Evolutionary conservation across 64 coral and sea anemone genomes (phyloP), one percentile per base, ranked within the genome.

Genomic region (Actinia tenebrosa): DNA sequence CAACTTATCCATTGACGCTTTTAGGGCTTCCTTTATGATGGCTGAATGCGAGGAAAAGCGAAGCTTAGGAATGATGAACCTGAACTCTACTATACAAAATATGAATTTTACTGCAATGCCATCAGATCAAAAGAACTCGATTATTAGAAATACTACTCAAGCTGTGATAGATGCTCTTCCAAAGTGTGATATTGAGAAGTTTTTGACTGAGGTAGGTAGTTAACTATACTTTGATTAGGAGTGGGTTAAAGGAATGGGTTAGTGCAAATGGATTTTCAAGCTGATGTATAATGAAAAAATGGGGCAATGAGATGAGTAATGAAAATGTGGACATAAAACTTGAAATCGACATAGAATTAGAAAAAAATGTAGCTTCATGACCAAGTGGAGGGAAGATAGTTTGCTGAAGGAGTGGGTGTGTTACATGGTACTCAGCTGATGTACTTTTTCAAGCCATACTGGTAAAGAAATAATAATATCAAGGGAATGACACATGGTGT

Each of bases 1-100:
- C 20, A 66, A 66, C 30, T 66, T 20, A 7, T 23, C 22, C 63
- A 4, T 66, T 37, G 30, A 37, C 30, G 30, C 30, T 66, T 66
- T 22, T 68, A 90, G 89, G 60, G 89, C 89, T 44, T 86, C 89
- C 46, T 90, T 84, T 69, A 86, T 85, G 89, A 79, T 90, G 89
- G 43, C 83, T 15, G 60, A 72, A 44, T 90, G 89, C 84, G 66
- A 90, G 78, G 83, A 82, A 5, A 77, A 22, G 3, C 66, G 84
- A 58, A 71, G 26, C 0, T 17, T 58, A 78, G 45, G 71, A 19
- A 53, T 44, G 19, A 37, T 82, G 64, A 78, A 25, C n/a, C 68
- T 90, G 17, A 90, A 77, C 17, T n/a, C 82, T 77, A 79, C 82
- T 13, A 23, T 85, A 56, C 52, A 78, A 1, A 19, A 30, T 20